Conservation (phyloP, 2,113 vertebrate species). For the Hippotragus niger region DNA sequence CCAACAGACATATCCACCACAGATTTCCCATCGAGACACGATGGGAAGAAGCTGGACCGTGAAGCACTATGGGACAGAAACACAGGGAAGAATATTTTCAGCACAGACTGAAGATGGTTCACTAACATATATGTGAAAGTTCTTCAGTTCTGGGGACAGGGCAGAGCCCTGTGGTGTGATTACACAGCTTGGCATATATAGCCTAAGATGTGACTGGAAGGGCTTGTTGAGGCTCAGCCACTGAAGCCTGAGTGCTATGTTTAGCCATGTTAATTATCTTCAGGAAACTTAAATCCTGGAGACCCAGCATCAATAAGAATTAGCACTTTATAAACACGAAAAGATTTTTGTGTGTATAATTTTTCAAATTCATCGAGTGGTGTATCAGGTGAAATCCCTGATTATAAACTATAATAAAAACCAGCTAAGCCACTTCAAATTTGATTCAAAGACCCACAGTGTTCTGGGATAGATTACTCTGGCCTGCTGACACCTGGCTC, state of each 20-base stretch:
- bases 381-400: conserved; percentile 7
- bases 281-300: not conserved
- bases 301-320: not conserved
- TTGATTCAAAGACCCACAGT: not conserved
- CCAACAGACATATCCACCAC: not conserved
- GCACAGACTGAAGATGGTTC: not conserved
- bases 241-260: rapidly evolving
- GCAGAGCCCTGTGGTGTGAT: rapidly evolving
- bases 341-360: not conserved
- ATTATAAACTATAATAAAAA: not conserved
- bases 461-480: not conserved
- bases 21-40: rapidly evolving
- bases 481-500: not conserved
- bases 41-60: rapidly evolving
- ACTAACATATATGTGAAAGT: rapidly evolving
- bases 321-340: not conserved
- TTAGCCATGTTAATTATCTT: not conserved
- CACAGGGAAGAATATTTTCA: not conserved
- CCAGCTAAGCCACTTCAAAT: not conserved
- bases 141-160: not conserved
- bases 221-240: not conserved
- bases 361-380: not conserved
- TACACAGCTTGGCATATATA: too few species aligned
- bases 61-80: not conserved
- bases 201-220: not conserved